A percentile compares a stretch with the other conserved stretches of the same genome.
Conservation (phyloP, 1,140 invertebrate genomes). For the Olivierus martensii region DNA sequence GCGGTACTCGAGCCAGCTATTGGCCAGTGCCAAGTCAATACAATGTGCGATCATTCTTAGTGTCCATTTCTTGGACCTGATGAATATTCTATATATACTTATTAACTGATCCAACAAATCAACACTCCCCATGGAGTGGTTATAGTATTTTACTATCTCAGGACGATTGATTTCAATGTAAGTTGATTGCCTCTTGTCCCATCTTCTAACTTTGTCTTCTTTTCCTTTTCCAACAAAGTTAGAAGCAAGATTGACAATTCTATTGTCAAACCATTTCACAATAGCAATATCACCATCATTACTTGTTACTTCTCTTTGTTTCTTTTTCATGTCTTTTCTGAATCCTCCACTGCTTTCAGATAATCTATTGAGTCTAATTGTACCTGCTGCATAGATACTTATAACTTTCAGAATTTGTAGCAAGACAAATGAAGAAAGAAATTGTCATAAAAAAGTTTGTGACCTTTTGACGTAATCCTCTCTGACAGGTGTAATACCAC, state of each 20-base stretch:
- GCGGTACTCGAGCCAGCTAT: conserved; percentile 19
- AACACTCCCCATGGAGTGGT: conserved; percentile 17
- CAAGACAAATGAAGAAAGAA: too few species aligned
- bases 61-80: conserved; percentile 19
- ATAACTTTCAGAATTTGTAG: too few species aligned
- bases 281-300: conserved; percentile 22
- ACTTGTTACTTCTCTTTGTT: conserved; percentile 21
- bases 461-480: too few species aligned
- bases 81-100: conserved; percentile 12
- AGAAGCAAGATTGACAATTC: conserved; percentile 4
- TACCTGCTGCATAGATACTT: too few species aligned
- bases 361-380: too few species aligned
- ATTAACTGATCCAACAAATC: conserved; percentile 17
- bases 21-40: conserved; percentile 15
- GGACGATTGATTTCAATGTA: conserved; percentile 12
- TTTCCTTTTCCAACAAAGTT: background rate
- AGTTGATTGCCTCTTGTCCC: background rate
- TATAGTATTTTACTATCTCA: conserved; percentile 18
- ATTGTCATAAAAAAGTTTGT: too few species aligned
- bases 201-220: background rate
- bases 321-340: conserved; percentile 17
- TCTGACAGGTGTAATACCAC: background rate
- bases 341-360: too few species aligned
- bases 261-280: conserved; percentile 34
- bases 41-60: conserved; percentile 19